Percentiles rank a stretch among this genome's conserved stretches.
These are phyloP conservation scores for Acanthoscelides obtectus DNA, from an alignment of 2,888 invertebrate genomes.

Conservation along the genomic window DNA sequence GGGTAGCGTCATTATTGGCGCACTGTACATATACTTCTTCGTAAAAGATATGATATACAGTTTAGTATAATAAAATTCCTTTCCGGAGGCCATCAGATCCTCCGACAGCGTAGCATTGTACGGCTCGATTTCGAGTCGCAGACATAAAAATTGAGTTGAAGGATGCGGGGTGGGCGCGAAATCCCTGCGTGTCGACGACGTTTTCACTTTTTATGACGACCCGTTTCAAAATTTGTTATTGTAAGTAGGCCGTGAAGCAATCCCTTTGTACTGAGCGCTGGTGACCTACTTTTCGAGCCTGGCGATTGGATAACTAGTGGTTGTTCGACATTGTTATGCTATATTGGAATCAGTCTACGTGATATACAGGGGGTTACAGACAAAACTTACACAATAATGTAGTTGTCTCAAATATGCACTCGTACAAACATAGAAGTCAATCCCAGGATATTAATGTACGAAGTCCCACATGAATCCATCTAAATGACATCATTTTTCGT, in stretches of 20 bases:
- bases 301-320: constrained; percentile 5
- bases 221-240: constrained; percentile 15
- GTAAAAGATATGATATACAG: too few relatives aligned
- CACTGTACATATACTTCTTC: too few relatives aligned
- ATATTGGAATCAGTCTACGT: background rate
- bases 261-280: background rate
- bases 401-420: too few relatives aligned
- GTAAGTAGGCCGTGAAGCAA: constrained; percentile 27
- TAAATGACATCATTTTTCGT: background rate
- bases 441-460: too few relatives aligned
- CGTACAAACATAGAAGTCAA: too few relatives aligned
- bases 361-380: background rate
- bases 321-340: background rate
- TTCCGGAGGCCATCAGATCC: background rate
- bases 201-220: constrained; percentile 11
- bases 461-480: background rate
- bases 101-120: background rate
- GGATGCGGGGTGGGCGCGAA: background rate
- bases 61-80: background rate
- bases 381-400: too few relatives aligned
- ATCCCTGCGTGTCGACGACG: background rate
- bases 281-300: background rate
- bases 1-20: too few relatives aligned
- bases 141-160: background rate
- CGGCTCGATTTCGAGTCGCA: background rate